Percentiles rank a stretch among this genome's conserved stretches.
These are phyloP conservation scores for Misgurnus mizolepis DNA, from an alignment of 2,113 vertebrate genomes.

Conservation along the genomic window DNA sequence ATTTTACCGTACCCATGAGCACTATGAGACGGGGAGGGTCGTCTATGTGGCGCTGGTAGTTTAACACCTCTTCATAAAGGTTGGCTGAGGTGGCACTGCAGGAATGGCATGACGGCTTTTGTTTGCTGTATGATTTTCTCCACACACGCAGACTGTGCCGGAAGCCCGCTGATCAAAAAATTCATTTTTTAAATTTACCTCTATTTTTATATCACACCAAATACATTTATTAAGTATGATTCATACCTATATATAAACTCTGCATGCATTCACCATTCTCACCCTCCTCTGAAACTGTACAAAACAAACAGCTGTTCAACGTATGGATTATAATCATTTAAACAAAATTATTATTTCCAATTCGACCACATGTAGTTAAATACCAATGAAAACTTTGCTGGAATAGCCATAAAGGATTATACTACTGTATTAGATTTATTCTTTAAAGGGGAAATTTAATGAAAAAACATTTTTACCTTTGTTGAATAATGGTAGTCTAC, in stretches of 20 bases:
- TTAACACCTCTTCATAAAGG: slow-evolving; percentile 86
- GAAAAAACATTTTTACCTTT: too few species aligned
- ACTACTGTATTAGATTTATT: too few species aligned
- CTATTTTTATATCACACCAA: neutral
- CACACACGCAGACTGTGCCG: slow-evolving; percentile 87
- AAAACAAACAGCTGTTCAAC: neutral
- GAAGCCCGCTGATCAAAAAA: slow-evolving; percentile 82
- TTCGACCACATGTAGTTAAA: neutral
- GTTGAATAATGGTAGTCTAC: too few species aligned
- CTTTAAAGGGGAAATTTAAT: too few species aligned
- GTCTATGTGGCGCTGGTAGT: slow-evolving; percentile 79
- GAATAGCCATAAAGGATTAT: too few species aligned
- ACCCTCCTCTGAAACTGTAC: slow-evolving; percentile 75
- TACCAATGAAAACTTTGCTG: neutral
- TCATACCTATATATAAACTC: slow-evolving; percentile 82
- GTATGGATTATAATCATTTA: neutral
- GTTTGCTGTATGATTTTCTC: slow-evolving; percentile 68
- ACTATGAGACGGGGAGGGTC: slow-evolving; percentile 82
- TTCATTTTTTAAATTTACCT: neutral
- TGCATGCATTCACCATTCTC: slow-evolving; percentile 78
- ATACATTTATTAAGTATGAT: neutral
- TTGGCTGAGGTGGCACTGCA: slow-evolving; percentile 65
- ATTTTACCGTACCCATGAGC: slow-evolving; percentile 79
- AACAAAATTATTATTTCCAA: too few species aligned
- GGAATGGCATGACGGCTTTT: slow-evolving; percentile 63